Percentiles rank a stretch among this genome's conserved stretches.
Conservation (phyloP, 2,113 vertebrate genomes). For the Prochilodus magdalenae region DNA sequence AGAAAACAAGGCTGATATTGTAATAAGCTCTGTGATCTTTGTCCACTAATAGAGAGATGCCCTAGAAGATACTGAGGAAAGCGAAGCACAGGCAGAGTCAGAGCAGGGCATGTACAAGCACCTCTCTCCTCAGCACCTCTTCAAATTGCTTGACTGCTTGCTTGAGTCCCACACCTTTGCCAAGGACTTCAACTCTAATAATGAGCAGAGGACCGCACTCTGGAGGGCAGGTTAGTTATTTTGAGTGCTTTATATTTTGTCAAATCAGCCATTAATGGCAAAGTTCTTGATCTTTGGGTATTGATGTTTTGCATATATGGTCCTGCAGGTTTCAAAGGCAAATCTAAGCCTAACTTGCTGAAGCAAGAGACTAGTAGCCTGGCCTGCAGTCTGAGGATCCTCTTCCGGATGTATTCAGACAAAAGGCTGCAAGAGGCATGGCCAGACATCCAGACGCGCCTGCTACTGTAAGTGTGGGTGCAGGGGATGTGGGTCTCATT, state of each 20-base stretch:
- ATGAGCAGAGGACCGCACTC: slow-evolving; percentile 93
- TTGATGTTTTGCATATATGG: neutral
- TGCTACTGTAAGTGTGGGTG: slow-evolving; percentile 85
- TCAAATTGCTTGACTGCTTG: slow-evolving; percentile 94
- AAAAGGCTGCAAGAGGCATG: slow-evolving; percentile 84
- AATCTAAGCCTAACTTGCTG: slow-evolving; percentile 97
- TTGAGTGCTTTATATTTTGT: neutral
- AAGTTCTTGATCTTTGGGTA: neutral
- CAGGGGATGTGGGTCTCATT: neutral
- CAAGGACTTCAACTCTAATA: slow-evolving; percentile 97
- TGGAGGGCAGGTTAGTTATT: slow-evolving; percentile 90
- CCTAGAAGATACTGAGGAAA: slow-evolving; percentile 77
- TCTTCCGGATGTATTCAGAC: slow-evolving; percentile 95
- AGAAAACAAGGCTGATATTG: neutral
- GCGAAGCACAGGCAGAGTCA: slow-evolving; percentile 73
- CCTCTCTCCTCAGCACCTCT: slow-evolving; percentile 92
- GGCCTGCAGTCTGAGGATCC: slow-evolving; percentile 92
- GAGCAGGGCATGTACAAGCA: slow-evolving; percentile 93
- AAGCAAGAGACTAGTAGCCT: slow-evolving; percentile 99
- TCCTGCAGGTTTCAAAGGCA: slow-evolving; percentile 92
- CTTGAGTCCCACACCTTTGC: slow-evolving; percentile 96
- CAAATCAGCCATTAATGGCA: neutral
- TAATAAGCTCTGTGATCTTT: neutral
- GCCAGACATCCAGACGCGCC: slow-evolving; percentile 87
- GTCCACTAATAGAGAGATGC: slow-evolving; percentile 80